A percentile compares a stretch with the other conserved stretches of the same genome.
phyloP scores from a whole-genome alignment of 1,140 invertebrate genomes.

The Liolophura sinensis region DNA sequence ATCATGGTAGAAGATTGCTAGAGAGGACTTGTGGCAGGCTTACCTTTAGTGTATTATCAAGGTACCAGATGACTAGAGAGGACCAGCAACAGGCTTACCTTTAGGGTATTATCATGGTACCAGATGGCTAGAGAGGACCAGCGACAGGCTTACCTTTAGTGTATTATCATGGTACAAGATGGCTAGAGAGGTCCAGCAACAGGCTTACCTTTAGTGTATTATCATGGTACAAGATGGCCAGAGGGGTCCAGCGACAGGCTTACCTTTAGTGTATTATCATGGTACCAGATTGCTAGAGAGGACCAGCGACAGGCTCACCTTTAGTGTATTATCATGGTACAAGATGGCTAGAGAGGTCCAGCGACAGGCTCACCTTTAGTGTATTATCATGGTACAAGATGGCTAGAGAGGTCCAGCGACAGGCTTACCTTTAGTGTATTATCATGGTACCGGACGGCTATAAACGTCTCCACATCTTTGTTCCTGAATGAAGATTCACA shows the following conservation, averaged over 20 bases:
- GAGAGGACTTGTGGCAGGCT: no score
- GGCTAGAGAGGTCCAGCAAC: no score
- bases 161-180: no score
- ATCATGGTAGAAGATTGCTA: no score
- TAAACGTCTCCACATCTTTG: slow-evolving; percentile 85
- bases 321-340: slow-evolving; percentile 87
- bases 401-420: slow-evolving; percentile 85
- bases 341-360: slow-evolving; percentile 83
- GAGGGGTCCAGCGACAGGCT: background rate
- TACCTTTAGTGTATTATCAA: slow-evolving; percentile 60
- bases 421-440: slow-evolving; percentile 83
- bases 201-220: no score
- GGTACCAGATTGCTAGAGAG: slow-evolving; percentile 87
- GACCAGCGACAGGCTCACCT: slow-evolving; percentile 57
- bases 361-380: slow-evolving; percentile 67
- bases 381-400: slow-evolving; percentile 90
- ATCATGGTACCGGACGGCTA: slow-evolving; percentile 89
- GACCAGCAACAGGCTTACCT: no score
- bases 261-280: slow-evolving; percentile 81
- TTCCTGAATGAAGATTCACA: slow-evolving; percentile 87
- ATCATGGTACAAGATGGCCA: no score
- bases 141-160: no score
- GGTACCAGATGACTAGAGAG: slow-evolving; percentile 86
- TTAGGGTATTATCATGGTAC: no score
- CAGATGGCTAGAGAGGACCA: slow-evolving; percentile 87